Evolutionary conservation across 2,113 vertebrate genomes (phyloP).

Genomic region (Thomomys bottae): DNA sequence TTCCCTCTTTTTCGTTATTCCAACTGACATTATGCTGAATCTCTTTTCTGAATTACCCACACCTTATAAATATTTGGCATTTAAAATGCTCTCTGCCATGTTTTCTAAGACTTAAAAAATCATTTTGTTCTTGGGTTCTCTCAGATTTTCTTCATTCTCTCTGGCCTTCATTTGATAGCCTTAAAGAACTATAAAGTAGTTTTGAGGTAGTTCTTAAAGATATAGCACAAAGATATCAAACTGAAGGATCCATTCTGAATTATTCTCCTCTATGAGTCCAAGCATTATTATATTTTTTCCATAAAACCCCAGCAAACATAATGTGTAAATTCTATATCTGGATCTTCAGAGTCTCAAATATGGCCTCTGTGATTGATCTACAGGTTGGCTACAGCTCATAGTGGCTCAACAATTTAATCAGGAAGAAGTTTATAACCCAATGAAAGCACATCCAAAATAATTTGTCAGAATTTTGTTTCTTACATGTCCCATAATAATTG

Average conservation of each 20-base stretch:
- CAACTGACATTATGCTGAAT: not conserved
- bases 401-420: not conserved
- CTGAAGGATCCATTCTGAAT: not conserved
- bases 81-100: not conserved
- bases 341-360: not conserved
- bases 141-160: not conserved
- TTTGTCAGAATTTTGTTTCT: not conserved
- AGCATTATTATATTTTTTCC: not conserved
- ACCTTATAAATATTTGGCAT: not conserved
- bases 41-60: not conserved
- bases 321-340: not conserved
- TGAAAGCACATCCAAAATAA: not conserved
- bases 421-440: not conserved
- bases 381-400: not conserved
- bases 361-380: not conserved
- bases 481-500: not conserved
- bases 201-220: not conserved
- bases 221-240: not conserved
- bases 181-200: not conserved
- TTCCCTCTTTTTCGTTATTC: not conserved
- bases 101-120: not conserved
- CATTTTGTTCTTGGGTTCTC: not conserved
- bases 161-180: not conserved
- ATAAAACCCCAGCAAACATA: not conserved
- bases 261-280: not conserved